Conservation (phyloP, 2,113 vertebrate genomes). For the Mobula birostris region DNA sequence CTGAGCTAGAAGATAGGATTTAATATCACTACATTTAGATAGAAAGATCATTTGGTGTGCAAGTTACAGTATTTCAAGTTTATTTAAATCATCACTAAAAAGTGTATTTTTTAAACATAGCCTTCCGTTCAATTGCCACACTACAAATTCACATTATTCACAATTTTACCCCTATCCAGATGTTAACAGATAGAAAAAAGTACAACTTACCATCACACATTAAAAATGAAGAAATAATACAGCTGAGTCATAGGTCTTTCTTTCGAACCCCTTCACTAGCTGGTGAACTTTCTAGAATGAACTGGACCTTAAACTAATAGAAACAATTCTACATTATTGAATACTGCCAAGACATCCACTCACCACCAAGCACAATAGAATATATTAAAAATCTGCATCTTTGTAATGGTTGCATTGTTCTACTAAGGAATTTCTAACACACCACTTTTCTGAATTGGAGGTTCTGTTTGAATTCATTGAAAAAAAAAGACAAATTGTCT, state of each 20-base stretch:
- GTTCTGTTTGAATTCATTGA: constrained; percentile 4
- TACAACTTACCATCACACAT: constrained; percentile 1
- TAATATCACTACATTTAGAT: not conserved
- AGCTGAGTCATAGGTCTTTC: not conserved
- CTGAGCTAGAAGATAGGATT: not conserved
- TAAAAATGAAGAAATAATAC: not conserved
- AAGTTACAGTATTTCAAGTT: not conserved
- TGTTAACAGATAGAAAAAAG: not conserved
- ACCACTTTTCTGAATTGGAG: constrained; percentile 6
- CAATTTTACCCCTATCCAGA: not conserved
- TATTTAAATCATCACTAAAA: not conserved
- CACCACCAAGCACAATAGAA: constrained; percentile 33
- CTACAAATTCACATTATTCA: not conserved
- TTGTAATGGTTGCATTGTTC: constrained; percentile 13
- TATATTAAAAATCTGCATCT: constrained; percentile 14
- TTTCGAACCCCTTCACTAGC: constrained; percentile 11
- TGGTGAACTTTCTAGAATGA: not conserved
- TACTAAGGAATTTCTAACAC: not conserved
- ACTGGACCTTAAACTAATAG: constrained; percentile 25
- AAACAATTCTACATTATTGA: constrained; percentile 26
- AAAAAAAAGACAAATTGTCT: not conserved
- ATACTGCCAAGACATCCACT: constrained; percentile 32
- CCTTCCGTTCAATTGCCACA: not conserved
- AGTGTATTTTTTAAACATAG: not conserved
- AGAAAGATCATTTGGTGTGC: not conserved